A percentile compares a stretch with the other conserved stretches of the same genome.
Conservation (phyloP, 2,797 vertebrate genomes). For the Falco cherrug region DNA sequence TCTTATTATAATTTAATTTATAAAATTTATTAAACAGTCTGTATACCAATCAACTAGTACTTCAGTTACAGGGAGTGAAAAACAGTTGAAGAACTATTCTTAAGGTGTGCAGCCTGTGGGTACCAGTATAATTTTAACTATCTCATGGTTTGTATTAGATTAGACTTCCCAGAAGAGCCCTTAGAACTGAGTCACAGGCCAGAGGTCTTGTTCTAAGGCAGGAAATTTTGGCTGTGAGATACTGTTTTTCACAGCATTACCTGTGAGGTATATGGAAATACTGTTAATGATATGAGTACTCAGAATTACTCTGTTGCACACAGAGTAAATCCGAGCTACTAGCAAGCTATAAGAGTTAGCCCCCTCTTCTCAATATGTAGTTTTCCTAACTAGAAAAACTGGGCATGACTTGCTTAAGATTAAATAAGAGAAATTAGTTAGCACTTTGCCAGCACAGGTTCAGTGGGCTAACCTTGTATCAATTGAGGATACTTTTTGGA, state of each 20-base stretch:
- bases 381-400: neutral
- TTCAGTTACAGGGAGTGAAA: neutral
- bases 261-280: neutral
- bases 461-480: neutral
- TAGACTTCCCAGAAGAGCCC: neutral
- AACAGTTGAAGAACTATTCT: neutral
- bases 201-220: neutral
- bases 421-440: neutral
- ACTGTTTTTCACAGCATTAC: neutral
- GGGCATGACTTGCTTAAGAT: neutral
- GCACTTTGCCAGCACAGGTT: neutral
- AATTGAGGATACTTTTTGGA: neutral
- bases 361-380: neutral
- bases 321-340: neutral
- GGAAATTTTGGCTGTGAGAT: neutral
- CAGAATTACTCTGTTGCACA: neutral
- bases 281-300: neutral
- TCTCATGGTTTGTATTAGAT: neutral
- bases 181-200: neutral
- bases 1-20: neutral
- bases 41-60: neutral
- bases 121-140: neutral
- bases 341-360: neutral
- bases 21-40: neutral
- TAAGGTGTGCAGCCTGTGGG: neutral